Conservation (phyloP, 2,113 vertebrate species). For the Peromyscus californicus region DNA sequence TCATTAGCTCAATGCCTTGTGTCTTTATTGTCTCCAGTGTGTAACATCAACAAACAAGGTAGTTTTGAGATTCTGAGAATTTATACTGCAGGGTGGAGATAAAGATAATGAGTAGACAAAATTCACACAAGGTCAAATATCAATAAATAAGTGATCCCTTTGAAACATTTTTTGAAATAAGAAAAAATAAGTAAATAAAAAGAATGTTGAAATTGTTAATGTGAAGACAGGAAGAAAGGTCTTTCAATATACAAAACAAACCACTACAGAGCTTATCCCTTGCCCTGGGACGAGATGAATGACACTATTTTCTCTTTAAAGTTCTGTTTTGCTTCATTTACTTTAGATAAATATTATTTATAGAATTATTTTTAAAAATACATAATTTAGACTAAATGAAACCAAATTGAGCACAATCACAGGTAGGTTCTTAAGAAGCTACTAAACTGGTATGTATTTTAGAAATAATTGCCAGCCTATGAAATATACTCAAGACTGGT, state of each 20-base stretch:
- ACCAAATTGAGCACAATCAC: background rate
- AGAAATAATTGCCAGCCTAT: background rate
- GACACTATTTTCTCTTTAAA: background rate
- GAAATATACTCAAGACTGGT: background rate
- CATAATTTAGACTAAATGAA: background rate
- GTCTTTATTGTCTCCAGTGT: background rate
- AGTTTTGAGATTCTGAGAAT: background rate
- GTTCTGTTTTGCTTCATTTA: background rate
- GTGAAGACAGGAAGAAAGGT: background rate
- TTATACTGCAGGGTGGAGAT: background rate
- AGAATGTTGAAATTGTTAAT: background rate
- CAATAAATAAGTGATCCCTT: background rate
- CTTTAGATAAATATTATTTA: slow-evolving; percentile 35
- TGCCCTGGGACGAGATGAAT: no score
- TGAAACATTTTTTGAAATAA: background rate
- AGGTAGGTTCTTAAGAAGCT: background rate
- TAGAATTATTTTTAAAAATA: slow-evolving; percentile 22
- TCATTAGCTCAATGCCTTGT: background rate
- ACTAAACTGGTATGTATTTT: background rate
- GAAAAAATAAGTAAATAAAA: background rate
- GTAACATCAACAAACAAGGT: background rate
- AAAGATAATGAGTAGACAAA: background rate
- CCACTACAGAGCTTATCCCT: background rate
- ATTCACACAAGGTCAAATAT: background rate
- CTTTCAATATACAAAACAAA: background rate